A percentile compares a stretch with the other conserved stretches of the same genome.
Evolutionary conservation across 2,797 vertebrate species (phyloP).

Genomic region (Melanotaenia pygmaea): DNA sequence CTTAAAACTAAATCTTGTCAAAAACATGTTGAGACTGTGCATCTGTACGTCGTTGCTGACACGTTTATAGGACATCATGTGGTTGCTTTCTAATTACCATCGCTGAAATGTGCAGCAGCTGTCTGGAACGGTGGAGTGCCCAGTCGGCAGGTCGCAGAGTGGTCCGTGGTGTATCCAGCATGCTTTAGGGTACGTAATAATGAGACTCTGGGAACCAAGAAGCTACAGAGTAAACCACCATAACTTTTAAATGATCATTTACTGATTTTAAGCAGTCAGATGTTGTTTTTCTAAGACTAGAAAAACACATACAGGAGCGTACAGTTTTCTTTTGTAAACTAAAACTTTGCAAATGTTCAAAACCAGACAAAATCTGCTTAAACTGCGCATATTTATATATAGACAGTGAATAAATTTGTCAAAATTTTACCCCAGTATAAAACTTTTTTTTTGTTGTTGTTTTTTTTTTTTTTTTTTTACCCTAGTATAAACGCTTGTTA

Average conservation of each 20-base stretch:
- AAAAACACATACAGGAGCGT: not conserved
- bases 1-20: conserved; percentile 55
- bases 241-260: conserved; percentile 46
- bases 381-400: not conserved
- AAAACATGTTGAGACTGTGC: conserved; percentile 27
- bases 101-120: conserved; percentile 69
- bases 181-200: conserved; percentile 76
- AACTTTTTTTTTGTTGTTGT: too few species aligned
- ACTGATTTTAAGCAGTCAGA: conserved; percentile 27
- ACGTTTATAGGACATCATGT: conserved; percentile 39
- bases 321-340: not conserved
- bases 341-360: conserved; percentile 4
- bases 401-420: not conserved
- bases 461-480: too few species aligned
- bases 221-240: conserved; percentile 47
- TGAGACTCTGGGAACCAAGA: conserved; percentile 64
- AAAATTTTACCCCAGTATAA: too few species aligned
- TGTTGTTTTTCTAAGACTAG: conserved; percentile 5
- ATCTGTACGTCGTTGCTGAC: conserved; percentile 29
- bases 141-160: conserved; percentile 62
- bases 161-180: conserved; percentile 54
- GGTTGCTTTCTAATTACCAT: conserved; percentile 53
- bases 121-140: conserved; percentile 62
- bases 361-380: not conserved
- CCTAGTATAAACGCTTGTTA: too few species aligned